These are phyloP conservation scores for Spheniscus mendiculus DNA, from an alignment of 2,113 vertebrate species.

Conservation along the genomic window DNA sequence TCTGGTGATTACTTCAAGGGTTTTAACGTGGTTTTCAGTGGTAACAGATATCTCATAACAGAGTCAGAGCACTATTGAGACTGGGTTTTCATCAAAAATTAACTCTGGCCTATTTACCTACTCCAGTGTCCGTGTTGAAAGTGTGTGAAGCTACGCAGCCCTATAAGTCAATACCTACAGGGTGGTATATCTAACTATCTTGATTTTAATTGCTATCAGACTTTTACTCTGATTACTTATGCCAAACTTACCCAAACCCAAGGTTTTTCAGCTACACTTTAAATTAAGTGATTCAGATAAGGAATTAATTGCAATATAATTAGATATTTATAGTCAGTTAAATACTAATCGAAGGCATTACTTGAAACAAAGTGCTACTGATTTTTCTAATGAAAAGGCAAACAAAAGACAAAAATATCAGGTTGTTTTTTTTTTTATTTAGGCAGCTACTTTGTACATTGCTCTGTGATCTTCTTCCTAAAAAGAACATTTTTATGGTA, in stretches of 20 bases:
- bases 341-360: slow-evolving; percentile 40
- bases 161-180: background rate
- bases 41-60: background rate
- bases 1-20: background rate
- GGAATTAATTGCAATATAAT: slow-evolving; percentile 35
- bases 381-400: slow-evolving; percentile 30
- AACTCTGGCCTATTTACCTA: background rate
- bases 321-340: slow-evolving; percentile 14
- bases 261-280: background rate
- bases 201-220: background rate
- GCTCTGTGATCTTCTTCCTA: background rate
- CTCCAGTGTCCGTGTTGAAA: background rate
- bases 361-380: background rate
- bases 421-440: background rate
- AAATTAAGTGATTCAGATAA: slow-evolving; percentile 42
- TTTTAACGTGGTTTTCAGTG: background rate
- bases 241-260: background rate
- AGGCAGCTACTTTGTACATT: background rate
- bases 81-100: background rate
- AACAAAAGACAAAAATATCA: background rate
- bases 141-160: fast-evolving
- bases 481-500: background rate
- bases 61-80: background rate
- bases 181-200: background rate
- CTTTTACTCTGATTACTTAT: background rate